phyloP scores from a whole-genome alignment of 2,888 invertebrate genomes.

The Steinernema scapterisci region DNA sequence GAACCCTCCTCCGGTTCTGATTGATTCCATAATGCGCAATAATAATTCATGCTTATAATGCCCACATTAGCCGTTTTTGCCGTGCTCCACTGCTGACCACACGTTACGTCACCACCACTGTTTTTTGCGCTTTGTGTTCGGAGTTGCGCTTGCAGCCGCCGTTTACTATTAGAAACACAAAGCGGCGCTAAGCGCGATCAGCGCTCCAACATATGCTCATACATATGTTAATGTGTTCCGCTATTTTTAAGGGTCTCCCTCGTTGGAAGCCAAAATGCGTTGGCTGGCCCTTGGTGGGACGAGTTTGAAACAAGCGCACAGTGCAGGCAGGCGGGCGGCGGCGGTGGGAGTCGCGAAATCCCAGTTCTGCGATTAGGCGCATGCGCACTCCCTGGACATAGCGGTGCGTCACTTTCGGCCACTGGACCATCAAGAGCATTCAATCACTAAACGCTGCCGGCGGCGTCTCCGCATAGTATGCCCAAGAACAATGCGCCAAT shows the following conservation, averaged over 20 bases:
- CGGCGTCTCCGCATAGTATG: not conserved
- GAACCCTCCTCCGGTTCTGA: no score
- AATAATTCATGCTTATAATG: no score
- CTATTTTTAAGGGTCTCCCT: slow-evolving; percentile 14
- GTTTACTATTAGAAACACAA: not conserved
- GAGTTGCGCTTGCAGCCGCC: not conserved
- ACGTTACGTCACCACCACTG: not conserved
- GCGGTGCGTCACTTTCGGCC: slow-evolving; percentile 11
- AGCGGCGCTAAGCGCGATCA: no score
- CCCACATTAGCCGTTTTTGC: no score
- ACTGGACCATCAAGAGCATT: slow-evolving; percentile 25
- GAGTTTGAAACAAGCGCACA: slow-evolving; percentile 18
- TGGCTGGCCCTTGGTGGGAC: not conserved
- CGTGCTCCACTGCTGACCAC: not conserved
- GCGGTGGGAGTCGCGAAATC: not conserved
- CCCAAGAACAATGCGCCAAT: slow-evolving; percentile 19
- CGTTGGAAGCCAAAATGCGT: not conserved
- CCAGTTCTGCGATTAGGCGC: slow-evolving; percentile 30
- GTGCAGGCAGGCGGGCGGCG: no score
- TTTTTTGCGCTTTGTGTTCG: not conserved
- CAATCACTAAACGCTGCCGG: slow-evolving; percentile 28
- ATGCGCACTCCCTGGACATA: not conserved
- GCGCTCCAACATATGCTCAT: not conserved
- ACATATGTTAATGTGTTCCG: slow-evolving; percentile 21
- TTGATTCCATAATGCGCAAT: no score